A percentile compares a stretch with the other conserved stretches of the same genome.
These are phyloP conservation scores for Acanthoscelides obtectus DNA, from an alignment of 2,888 invertebrate species.

Conservation along the genomic window DNA sequence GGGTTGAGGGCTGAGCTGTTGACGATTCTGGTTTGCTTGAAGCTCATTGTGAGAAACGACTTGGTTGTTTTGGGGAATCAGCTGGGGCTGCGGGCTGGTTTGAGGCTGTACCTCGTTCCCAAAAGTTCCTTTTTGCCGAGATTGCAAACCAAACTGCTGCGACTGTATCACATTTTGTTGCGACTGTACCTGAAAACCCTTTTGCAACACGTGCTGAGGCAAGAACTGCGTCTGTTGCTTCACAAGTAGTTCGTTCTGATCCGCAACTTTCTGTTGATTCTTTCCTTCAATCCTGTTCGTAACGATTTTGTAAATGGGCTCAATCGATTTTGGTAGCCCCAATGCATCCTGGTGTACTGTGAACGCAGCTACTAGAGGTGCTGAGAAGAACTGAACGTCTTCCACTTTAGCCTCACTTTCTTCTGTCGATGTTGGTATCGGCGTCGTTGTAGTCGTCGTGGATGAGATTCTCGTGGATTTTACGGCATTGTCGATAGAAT, in stretches of 20 bases:
- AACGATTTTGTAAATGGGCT: conserved; percentile 60
- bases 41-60: no score
- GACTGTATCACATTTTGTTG: neutral
- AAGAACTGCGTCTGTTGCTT: conserved; percentile 18
- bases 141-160: neutral
- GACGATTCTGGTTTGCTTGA: neutral
- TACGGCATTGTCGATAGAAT: conserved; percentile 11
- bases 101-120: neutral
- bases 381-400: conserved; percentile 75
- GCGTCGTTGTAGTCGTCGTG: conserved; percentile 33
- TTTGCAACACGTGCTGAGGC: neutral
- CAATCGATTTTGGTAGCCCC: conserved; percentile 74
- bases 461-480: conserved; percentile 11
- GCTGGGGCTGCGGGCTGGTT: neutral
- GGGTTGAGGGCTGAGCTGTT: no score
- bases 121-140: neutral
- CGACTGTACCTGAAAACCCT: neutral
- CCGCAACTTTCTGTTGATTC: conserved; percentile 8
- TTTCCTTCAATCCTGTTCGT: conserved; percentile 14
- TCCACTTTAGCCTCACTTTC: conserved; percentile 61
- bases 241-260: conserved; percentile 13
- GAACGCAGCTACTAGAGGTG: conserved; percentile 78
- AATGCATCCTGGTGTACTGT: conserved; percentile 78
- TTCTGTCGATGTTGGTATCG: conserved; percentile 61
- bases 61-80: neutral